These are phyloP conservation scores for Antidorcas marsupialis DNA, from an alignment of 2,113 vertebrate genomes.

Conservation along the genomic window DNA sequence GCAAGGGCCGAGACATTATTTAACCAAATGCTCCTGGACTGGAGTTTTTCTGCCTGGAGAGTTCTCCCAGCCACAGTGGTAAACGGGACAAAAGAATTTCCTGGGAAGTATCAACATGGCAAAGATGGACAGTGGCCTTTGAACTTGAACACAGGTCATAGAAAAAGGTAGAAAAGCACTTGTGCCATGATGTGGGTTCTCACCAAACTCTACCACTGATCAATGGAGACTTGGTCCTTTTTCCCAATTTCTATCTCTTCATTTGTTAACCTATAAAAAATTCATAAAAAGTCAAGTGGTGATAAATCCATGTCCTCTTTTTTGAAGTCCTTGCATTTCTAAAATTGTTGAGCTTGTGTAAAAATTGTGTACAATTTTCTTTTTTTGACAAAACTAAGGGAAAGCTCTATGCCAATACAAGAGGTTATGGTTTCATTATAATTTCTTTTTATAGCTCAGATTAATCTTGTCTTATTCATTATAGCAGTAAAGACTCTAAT, in stretches of 20 bases:
- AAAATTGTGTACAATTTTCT: conserved; percentile 11
- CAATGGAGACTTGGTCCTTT: background rate
- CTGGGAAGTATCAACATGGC: background rate
- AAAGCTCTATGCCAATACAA: background rate
- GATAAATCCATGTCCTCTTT: background rate
- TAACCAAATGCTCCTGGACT: background rate
- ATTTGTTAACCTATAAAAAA: background rate
- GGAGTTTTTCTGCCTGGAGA: background rate
- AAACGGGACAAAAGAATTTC: background rate
- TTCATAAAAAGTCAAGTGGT: background rate
- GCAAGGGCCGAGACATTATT: background rate
- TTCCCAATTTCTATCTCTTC: background rate
- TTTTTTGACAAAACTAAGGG: background rate
- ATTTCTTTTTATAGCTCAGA: conserved; percentile 54
- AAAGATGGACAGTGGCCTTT: background rate
- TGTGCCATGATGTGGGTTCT: background rate
- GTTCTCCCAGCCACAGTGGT: background rate
- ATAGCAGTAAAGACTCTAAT: conserved; percentile 21
- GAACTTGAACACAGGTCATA: background rate
- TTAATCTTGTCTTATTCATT: conserved; percentile 61
- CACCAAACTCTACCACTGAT: background rate
- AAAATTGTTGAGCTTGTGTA: background rate
- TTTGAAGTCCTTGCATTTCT: background rate
- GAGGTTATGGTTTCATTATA: conserved; percentile 48
- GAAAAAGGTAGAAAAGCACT: background rate